Evolutionary conservation across 2,888 invertebrate species (phyloP), one percentile per base, ranked within the genome.

Genomic region (Andrena minutula): DNA sequence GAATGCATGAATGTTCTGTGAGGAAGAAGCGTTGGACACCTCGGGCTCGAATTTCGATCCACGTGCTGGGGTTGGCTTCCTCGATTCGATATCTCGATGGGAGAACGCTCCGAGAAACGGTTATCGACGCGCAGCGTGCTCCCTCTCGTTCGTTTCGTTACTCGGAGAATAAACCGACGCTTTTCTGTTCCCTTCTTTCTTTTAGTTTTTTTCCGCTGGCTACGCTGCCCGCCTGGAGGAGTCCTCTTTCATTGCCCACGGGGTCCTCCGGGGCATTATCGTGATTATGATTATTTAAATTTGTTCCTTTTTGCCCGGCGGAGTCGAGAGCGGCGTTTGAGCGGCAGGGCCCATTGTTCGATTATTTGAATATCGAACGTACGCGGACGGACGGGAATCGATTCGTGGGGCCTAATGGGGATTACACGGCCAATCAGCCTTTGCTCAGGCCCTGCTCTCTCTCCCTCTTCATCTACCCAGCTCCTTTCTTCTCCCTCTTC

Each of bases 361-460:
- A 92, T 93, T 92, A 93, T 93, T 93, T 92, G 92, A 93, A 93
- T 93, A 92, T 92, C 92, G 92, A 91, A 91, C 91, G 91, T 85
- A 86, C 88, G 88, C 88, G 85, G 88, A 90, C 89, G 88, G 90
- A 89, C 90, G 90, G 89, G 92, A 93, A 93, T 93, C 93, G 93
- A 93, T 93, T 93, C 91, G 92, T 91, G 91, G 91, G 90, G 90
- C 90, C 92, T 93, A 93, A 93, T 93, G 92, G 93, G 92, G 92
- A 93, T 93, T 93, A 93, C 93, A 93, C 92, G 93, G 93, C 92
- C 93, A 93, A 93, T 93, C 93, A 93, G 91, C 90, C 91, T 91
- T 91, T 90, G 86, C 90, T 87, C 84, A 88, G 90, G 86, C 89
- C 85, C 86, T 81, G 83, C 79, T 88, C 87, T 86, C 77, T 79